A percentile compares a stretch with the other conserved stretches of the same genome.
phyloP scores from a whole-genome alignment of 2,888 invertebrate species.

The Agonopterix heracliana region DNA sequence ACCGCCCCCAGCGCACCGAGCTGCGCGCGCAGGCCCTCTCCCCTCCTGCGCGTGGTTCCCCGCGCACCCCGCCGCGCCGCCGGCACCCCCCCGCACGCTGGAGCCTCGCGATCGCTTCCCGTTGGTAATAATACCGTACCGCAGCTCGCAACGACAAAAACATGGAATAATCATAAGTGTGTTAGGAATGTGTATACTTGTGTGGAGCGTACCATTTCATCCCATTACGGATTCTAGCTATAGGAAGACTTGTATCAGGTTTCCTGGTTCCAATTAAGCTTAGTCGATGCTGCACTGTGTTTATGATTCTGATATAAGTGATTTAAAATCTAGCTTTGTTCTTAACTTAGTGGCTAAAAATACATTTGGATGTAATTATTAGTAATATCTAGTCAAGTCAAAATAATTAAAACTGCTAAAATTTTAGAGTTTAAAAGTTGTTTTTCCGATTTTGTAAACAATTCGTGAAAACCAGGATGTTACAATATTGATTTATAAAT shows the following conservation, averaged over 20 bases:
- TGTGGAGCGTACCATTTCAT: constrained; percentile 42
- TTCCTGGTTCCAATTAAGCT: constrained; percentile 10
- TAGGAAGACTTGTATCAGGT: constrained; percentile 14
- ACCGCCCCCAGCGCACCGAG: constrained; percentile 22
- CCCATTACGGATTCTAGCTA: constrained; percentile 14
- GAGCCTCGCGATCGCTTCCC: constrained; percentile 14
- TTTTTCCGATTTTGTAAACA: no score
- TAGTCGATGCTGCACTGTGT: neutral
- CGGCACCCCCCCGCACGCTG: constrained; percentile 20
- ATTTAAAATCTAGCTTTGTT: no score
- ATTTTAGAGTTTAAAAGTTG: no score
- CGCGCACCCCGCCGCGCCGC: constrained; percentile 20
- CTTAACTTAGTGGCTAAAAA: no score
- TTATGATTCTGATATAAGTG: no score
- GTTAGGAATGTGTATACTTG: constrained; percentile 62
- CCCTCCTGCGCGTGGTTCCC: constrained; percentile 3
- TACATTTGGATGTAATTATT: no score
- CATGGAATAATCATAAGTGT: constrained; percentile 73
- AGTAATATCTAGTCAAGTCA: no score
- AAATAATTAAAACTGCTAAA: no score
- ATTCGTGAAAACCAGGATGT: no score
- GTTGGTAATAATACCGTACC: constrained; percentile 67
- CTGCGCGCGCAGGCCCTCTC: constrained; percentile 17
- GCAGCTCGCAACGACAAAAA: constrained; percentile 68
- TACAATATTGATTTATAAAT: no score